Percentiles rank a stretch among this genome's conserved stretches.
These are phyloP conservation scores for Elanoides forficatus DNA, from an alignment of 2,113 vertebrate genomes.

Conservation along the genomic window DNA sequence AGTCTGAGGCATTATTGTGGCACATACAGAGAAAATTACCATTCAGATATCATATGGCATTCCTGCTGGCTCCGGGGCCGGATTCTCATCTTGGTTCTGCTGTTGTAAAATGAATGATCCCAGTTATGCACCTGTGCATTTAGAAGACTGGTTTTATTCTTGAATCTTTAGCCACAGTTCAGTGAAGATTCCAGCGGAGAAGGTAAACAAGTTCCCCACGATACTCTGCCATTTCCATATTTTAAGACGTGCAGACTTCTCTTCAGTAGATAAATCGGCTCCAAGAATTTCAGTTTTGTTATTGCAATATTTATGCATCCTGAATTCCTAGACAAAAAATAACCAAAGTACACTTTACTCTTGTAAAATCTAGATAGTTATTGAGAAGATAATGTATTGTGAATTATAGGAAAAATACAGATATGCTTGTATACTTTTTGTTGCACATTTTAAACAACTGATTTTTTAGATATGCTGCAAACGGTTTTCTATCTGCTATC, in stretches of 20 bases:
- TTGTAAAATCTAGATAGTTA: neutral
- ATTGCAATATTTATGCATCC: neutral
- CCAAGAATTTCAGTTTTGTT: neutral
- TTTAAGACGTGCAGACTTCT: neutral
- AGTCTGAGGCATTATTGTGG: slow-evolving; percentile 49
- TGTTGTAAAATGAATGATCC: neutral
- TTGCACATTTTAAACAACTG: neutral
- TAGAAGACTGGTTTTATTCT: neutral
- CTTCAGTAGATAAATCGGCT: neutral
- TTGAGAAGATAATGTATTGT: neutral
- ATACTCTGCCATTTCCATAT: neutral
- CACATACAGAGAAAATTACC: slow-evolving; percentile 54
- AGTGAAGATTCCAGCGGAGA: neutral
- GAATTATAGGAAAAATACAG: neutral
- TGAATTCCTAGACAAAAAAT: neutral
- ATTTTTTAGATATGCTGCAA: neutral
- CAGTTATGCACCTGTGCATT: neutral
- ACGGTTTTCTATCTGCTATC: neutral
- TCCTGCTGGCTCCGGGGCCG: neutral
- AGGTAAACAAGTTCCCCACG: neutral
- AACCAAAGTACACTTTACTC: neutral
- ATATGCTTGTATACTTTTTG: neutral
- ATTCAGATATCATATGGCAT: slow-evolving; percentile 51
- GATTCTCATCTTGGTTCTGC: slow-evolving; percentile 23
- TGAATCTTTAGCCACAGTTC: neutral